These are phyloP conservation scores for Abscondita cerata DNA, from an alignment of 2,888 invertebrate species.

Conservation along the genomic window DNA sequence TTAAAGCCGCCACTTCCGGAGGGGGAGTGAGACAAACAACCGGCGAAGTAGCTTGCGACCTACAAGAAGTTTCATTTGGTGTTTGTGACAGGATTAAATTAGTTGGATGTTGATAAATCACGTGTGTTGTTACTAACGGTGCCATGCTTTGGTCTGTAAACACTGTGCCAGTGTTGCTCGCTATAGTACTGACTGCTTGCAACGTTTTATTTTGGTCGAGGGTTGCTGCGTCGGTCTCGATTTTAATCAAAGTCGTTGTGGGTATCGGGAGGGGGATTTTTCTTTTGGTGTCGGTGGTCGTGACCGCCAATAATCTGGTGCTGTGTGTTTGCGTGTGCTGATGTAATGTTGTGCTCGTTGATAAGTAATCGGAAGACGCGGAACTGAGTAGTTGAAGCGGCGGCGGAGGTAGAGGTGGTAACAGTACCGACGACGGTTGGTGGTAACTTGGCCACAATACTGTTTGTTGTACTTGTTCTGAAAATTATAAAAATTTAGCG, in stretches of 20 bases:
- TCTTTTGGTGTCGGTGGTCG: constrained; percentile 62
- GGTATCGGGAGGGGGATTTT: constrained; percentile 59
- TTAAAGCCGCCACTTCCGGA: constrained; percentile 55
- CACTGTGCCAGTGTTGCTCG: constrained; percentile 54
- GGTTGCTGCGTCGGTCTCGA: constrained; percentile 72
- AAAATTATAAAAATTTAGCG: constrained; percentile 34
- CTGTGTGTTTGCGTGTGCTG: constrained; percentile 73
- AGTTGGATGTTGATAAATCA: constrained; percentile 62
- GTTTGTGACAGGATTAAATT: constrained; percentile 55
- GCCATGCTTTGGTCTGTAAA: constrained; percentile 62
- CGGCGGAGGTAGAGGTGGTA: constrained; percentile 69
- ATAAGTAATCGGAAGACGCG: constrained; percentile 62
- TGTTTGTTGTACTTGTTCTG: constrained; percentile 74
- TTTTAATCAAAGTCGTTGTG: constrained; percentile 62
- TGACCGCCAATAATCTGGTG: constrained; percentile 70
- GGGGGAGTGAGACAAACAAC: constrained; percentile 69
- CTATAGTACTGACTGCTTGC: constrained; percentile 54
- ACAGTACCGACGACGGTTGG: constrained; percentile 59
- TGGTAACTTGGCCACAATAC: constrained; percentile 78
- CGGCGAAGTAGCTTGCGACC: constrained; percentile 60
- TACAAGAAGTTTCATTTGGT: constrained; percentile 52
- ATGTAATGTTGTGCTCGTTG: constrained; percentile 69
- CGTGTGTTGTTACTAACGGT: constrained; percentile 63
- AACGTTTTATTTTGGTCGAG: constrained; percentile 58
- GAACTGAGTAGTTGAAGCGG: constrained; percentile 68